Evolutionary conservation across 2,113 vertebrate species (phyloP), one percentile per base, ranked within the genome.

Genomic region (Perca schrenkii): DNA sequence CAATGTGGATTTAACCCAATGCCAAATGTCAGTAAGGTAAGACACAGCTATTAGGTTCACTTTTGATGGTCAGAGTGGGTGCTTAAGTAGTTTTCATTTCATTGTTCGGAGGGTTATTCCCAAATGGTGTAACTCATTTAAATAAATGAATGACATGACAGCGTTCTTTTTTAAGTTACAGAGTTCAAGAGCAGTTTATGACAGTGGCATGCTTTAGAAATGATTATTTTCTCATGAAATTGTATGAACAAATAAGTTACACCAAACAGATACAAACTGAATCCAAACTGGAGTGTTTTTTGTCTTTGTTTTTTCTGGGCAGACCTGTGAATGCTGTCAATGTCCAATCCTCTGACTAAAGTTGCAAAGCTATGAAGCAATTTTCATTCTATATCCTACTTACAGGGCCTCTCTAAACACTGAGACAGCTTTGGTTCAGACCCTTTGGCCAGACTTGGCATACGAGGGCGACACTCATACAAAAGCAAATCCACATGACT

Each of bases 1-100:
- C 95, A 98, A n/a, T 99, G 98, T 94, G 98, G 98, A 67, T 99
- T 99, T 91, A 98, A 98, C 93, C 98, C 98, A 19, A 95, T 94
- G 88, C 95, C 95, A 91, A 94, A 95, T 80, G 93, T 95, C 3
- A 95, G 97, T 95, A 96, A 98, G 94, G 97, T 98, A 94, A 83
- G 71, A 31, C 31, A 82, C 2, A 62, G 36, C 25, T 50, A 19
- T 63, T 60, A 46, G 43, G 3, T 72, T 78, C 19, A 5, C 17
- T 58, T 50, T 62, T 67, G 17, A 64, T 71, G 1, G 36, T 56
- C 6, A 68, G 46, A 22, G 25, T 72, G 4, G 28, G 14, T 72
- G 36, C 2, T 40, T 11, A 43, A 61, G 7, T 50, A 13, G 19
- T 75, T 65, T 65, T 67, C 3, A 17, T 74, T 61, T 66, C 1